A percentile compares a stretch with the other conserved stretches of the same genome.
phyloP scores from a whole-genome alignment of 2,113 vertebrate species.

The Scalopus aquaticus region DNA sequence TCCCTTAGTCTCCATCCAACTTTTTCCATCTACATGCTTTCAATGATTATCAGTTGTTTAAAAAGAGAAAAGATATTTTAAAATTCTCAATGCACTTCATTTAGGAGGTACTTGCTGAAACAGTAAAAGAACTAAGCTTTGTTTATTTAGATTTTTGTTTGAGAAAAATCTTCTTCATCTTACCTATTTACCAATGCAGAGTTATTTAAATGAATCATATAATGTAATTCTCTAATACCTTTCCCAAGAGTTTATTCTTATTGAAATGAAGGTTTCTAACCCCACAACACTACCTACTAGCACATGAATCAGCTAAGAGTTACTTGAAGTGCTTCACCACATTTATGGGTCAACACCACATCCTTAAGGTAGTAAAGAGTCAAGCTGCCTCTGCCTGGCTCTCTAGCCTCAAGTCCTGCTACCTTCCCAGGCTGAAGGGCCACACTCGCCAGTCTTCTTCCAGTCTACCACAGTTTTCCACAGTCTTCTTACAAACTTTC shows the following conservation, averaged over 20 bases:
- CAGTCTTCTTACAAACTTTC: neutral
- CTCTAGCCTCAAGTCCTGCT: neutral
- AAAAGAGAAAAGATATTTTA: neutral
- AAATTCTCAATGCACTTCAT: neutral
- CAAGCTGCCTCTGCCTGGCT: neutral
- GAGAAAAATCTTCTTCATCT: conserved; percentile 7
- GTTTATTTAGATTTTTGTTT: conserved; percentile 4
- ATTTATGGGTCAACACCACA: neutral
- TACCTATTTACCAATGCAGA: neutral
- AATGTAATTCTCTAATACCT: conserved; percentile 31
- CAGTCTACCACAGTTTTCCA: neutral
- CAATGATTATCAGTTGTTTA: neutral
- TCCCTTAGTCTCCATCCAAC: neutral
- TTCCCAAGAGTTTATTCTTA: conserved; percentile 13
- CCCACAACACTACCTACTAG: neutral
- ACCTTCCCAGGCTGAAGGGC: neutral
- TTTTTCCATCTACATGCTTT: neutral
- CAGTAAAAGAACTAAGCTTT: neutral
- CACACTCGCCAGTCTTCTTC: neutral
- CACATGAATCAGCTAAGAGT: neutral
- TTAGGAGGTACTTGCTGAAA: conserved; percentile 6
- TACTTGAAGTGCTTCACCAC: neutral
- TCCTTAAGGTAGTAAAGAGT: neutral
- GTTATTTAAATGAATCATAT: neutral
- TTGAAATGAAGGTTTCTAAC: conserved; percentile 14